These are phyloP conservation scores for Xenentodon cancila DNA, from an alignment of 2,797 vertebrate genomes.

Conservation along the genomic window DNA sequence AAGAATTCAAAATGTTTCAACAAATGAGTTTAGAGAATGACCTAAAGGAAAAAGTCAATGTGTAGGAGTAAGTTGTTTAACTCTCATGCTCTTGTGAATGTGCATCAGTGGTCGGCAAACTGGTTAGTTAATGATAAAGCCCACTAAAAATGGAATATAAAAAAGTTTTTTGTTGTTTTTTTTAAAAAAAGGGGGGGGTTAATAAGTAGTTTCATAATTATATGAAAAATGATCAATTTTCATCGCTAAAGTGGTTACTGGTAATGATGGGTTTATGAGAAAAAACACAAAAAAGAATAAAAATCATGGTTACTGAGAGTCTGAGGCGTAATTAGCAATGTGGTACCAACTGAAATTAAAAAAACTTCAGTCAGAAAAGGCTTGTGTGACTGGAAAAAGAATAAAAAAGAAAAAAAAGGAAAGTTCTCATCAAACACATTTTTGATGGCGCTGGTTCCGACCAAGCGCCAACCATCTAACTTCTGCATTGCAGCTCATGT, in stretches of 20 bases:
- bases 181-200: constrained; percentile 7
- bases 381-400: too few relatives aligned
- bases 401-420: too few relatives aligned
- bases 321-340: too few relatives aligned
- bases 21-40: constrained; percentile 30
- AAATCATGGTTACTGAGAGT: too few relatives aligned
- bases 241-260: constrained; percentile 14
- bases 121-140: constrained; percentile 18
- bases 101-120: constrained; percentile 25
- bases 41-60: constrained; percentile 25
- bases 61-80: constrained; percentile 32
- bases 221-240: constrained; percentile 21
- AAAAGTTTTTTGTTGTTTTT: too few relatives aligned
- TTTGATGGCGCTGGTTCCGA: too few relatives aligned
- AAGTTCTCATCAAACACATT: too few relatives aligned
- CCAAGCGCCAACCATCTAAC: too few relatives aligned
- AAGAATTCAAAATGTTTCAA: constrained; percentile 26
- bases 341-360: too few relatives aligned
- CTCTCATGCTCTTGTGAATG: constrained; percentile 8
- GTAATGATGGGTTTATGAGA: constrained; percentile 12
- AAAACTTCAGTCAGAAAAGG: too few relatives aligned
- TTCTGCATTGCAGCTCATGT: too few relatives aligned
- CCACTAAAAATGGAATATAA: constrained; percentile 14
- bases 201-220: constrained; percentile 22
- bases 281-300: too few relatives aligned